phyloP scores from a whole-genome alignment of 2,797 vertebrate genomes.

The Centroberyx gerrardi region DNA sequence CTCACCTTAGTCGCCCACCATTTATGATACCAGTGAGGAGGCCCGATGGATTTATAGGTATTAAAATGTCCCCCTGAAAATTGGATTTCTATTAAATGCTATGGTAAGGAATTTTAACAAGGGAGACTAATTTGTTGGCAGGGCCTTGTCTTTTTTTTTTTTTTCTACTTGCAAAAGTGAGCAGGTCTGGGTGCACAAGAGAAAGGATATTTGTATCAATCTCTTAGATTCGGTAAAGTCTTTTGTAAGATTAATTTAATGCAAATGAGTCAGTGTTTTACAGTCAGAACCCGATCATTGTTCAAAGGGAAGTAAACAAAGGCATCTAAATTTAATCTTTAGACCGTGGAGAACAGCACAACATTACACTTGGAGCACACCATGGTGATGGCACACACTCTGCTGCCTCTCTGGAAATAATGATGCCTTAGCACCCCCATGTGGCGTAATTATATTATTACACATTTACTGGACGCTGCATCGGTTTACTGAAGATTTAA shows the following conservation, averaged over 20 bases:
- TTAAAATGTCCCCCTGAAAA: constrained; percentile 78
- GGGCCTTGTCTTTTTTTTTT: constrained; percentile 19
- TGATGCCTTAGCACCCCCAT: constrained; percentile 66
- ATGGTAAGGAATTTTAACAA: constrained; percentile 79
- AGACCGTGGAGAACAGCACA: constrained; percentile 3
- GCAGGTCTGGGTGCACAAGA: constrained; percentile 37
- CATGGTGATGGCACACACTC: background rate
- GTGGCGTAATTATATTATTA: constrained; percentile 46
- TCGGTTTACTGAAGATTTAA: too few species aligned
- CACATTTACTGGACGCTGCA: constrained; percentile 14
- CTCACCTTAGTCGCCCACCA: constrained; percentile 64
- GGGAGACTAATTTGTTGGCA: constrained; percentile 73
- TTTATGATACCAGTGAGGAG: constrained; percentile 62
- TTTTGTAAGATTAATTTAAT: constrained; percentile 37
- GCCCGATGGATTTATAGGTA: constrained; percentile 71
- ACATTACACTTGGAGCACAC: background rate
- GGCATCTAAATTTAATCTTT: constrained; percentile 23
- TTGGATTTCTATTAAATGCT: constrained; percentile 83
- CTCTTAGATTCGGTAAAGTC: constrained; percentile 9
- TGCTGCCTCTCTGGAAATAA: background rate
- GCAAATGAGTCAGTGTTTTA: constrained; percentile 28
- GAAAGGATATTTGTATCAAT: constrained; percentile 10
- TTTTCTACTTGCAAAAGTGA: constrained; percentile 53
- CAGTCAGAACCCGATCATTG: constrained; percentile 24
- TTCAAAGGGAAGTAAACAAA: constrained; percentile 37